Conservation (phyloP, 2,113 vertebrate species). For the Platysteira castanea region DNA sequence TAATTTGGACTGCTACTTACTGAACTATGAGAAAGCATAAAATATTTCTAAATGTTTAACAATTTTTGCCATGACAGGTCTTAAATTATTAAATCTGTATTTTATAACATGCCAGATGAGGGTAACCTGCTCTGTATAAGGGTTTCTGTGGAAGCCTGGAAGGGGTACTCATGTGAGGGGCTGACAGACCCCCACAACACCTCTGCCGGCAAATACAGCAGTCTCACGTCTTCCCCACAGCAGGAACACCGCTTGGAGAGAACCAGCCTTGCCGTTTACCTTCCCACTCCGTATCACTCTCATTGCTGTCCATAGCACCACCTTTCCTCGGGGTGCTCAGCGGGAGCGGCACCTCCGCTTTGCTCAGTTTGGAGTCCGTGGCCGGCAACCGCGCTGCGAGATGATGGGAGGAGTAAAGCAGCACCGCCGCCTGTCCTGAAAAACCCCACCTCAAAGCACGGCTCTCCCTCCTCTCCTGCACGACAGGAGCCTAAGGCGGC, state of each 20-base stretch:
- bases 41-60: background rate
- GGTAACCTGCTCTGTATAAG: accelerated
- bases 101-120: background rate
- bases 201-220: accelerated
- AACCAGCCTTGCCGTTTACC: background rate
- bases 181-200: background rate
- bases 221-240: background rate
- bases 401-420: background rate
- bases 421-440: background rate
- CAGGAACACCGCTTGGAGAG: background rate
- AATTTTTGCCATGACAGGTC: background rate
- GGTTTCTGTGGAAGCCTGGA: background rate
- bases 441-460: background rate
- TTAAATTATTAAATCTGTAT: background rate
- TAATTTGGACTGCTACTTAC: background rate
- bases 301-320: accelerated
- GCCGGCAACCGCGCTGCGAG: background rate
- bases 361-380: background rate
- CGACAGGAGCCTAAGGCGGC: accelerated
- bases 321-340: background rate
- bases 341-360: background rate
- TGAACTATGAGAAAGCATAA: background rate
- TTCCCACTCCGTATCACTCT: background rate
- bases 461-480: background rate
- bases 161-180: accelerated